Evolutionary conservation across 2,113 vertebrate genomes (phyloP).

Genomic region (Xyliphius kryptos): DNA sequence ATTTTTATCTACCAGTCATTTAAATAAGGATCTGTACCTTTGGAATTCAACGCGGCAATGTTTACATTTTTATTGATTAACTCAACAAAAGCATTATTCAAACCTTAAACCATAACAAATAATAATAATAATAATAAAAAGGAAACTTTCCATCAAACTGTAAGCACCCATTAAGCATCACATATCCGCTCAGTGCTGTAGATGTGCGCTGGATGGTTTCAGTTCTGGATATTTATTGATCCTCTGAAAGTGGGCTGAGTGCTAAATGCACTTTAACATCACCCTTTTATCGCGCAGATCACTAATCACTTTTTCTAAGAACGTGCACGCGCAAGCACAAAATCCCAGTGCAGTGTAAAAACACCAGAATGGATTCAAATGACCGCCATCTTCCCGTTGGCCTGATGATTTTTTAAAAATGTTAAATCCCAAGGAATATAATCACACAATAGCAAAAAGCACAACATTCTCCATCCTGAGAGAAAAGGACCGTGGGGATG

Average conservation of each 20-base stretch:
- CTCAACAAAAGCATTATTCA: too few species aligned
- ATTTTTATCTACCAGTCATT: too few species aligned
- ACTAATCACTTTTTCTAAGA: neutral
- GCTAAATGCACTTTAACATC: conserved; percentile 4
- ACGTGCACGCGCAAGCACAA: neutral
- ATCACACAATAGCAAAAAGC: too few species aligned
- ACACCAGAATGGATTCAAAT: neutral
- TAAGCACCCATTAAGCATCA: neutral
- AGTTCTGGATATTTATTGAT: conserved; percentile 32
- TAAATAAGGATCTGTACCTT: too few species aligned
- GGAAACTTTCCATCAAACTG: neutral
- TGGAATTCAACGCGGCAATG: too few species aligned
- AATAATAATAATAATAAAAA: neutral
- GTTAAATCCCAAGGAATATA: too few species aligned
- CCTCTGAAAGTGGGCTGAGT: conserved; percentile 13
- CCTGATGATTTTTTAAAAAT: too few species aligned
- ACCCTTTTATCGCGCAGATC: conserved; percentile 2
- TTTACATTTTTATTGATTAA: too few species aligned
- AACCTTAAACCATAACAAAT: too few species aligned
- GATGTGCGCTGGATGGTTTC: conserved; percentile 1
- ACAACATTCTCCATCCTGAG: neutral
- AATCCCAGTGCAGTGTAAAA: neutral
- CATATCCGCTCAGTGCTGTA: neutral
- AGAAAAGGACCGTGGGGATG: neutral
- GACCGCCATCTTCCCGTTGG: neutral